phyloP scores from a whole-genome alignment of 2,113 vertebrate species.

The Pteropus alecto region DNA sequence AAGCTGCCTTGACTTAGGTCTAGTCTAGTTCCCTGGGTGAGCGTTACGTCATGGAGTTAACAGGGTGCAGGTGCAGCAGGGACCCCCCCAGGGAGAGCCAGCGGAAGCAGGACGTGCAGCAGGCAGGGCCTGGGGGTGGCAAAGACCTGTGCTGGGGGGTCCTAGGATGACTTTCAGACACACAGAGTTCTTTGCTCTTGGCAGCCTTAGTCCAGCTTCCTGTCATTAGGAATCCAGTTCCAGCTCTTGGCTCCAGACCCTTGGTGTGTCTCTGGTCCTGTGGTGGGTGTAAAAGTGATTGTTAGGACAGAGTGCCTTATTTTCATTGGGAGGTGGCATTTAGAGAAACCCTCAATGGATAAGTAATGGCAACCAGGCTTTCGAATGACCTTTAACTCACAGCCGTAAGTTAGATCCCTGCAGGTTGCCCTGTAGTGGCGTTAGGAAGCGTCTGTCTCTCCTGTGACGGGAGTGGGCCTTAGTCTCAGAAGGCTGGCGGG shows the following conservation, averaged over 20 bases:
- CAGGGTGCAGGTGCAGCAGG: not conserved
- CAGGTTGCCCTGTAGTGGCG: not conserved
- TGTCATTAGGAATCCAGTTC: not conserved
- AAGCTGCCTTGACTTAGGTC: not conserved
- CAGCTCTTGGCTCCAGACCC: not conserved
- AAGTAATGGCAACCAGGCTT: not conserved
- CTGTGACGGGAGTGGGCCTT: fast-evolving
- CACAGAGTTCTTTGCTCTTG: fast-evolving
- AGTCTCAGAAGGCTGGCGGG: not conserved
- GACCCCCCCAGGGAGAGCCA: not conserved
- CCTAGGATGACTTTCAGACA: fast-evolving
- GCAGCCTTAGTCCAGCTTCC: not conserved
- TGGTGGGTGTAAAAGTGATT: not conserved
- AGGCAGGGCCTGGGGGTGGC: fast-evolving
- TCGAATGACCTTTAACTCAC: not conserved
- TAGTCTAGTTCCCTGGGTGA: too few species aligned
- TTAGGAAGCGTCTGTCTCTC: not conserved
- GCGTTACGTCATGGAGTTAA: not conserved
- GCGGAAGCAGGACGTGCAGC: not conserved
- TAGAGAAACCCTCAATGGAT: not conserved
- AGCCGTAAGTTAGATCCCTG: too few species aligned
- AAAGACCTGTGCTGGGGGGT: not conserved
- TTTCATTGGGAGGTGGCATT: not conserved
- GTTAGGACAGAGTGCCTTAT: fast-evolving
- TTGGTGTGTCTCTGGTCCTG: fast-evolving